Evolutionary conservation across 2,797 vertebrate genomes (phyloP), one percentile per base, ranked within the genome.

Genomic region (Silurus aristotelis): DNA sequence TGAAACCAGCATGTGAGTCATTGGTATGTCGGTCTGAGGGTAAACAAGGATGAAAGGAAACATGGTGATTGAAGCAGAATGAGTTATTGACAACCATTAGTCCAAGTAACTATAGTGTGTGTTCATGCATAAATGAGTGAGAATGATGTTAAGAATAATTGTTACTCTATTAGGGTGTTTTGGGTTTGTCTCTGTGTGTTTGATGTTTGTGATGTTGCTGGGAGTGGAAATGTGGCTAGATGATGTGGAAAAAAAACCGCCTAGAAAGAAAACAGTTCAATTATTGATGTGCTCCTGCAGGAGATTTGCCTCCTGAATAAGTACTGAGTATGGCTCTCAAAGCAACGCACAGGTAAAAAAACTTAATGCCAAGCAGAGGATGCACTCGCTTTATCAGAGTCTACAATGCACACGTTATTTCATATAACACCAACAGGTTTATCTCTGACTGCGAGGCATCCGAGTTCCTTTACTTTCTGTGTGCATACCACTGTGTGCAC

Each of bases 241-340:
- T 52, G 25, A 64, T 56, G 27, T 22, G 25, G 10, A 14, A 27
- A 43, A 46, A 66, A 82, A 67, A 48, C n/a, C 5, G n/a, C 67
- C 22, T 66, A 31, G 17, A 20, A 52, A 75, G 60, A 73, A 52
- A 78, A 31, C n/a, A 72, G 67, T 63, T 58, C 43, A 71, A 64
- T 63, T 80, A 80, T 63, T 63, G 67, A 80, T 72, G 67, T 48
- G 10, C 67, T 61, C 22, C 77, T 52, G 12, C 7, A 25, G 76
- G n/a, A 25, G 52, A 6, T 68, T 43, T 58, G 9, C 66, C 66
- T 78, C 25, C 48, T 17, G 31, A 77, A 76, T 5, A 25, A 72
- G 67, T 38, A 46, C 38, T 80, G 25, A 43, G 27, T 15, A 10
- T 67, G 19, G 75, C 8, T 48, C 7, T 10, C n/a, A 38, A 27